These are phyloP conservation scores for Lepidothrix coronata DNA, from an alignment of 2,113 vertebrate genomes.

Conservation along the genomic window DNA sequence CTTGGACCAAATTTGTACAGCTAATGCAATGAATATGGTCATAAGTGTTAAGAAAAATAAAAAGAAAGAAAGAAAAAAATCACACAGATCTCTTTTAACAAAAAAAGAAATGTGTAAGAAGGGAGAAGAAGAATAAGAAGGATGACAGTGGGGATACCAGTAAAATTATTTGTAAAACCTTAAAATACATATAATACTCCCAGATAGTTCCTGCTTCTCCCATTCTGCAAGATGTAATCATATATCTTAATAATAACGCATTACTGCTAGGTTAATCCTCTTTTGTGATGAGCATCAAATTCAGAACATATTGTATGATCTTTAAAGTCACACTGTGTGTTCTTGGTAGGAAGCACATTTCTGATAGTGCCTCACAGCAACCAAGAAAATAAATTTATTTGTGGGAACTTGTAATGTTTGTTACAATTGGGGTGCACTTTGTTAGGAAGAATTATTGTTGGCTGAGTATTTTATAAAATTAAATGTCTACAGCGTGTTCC, in stretches of 20 bases:
- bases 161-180: background rate
- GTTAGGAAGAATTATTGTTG: background rate
- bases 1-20: background rate
- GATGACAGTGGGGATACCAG: background rate
- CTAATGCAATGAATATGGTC: rapidly evolving
- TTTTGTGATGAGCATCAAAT: background rate
- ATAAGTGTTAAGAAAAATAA: background rate
- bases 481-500: background rate
- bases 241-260: background rate
- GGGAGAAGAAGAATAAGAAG: background rate
- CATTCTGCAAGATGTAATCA: background rate
- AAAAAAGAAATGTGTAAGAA: rapidly evolving
- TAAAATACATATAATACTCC: background rate
- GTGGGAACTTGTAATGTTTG: background rate
- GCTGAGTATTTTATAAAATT: background rate
- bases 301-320: background rate
- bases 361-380: background rate
- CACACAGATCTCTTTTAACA: background rate
- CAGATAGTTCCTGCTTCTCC: background rate
- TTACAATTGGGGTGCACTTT: background rate
- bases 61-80: background rate
- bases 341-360: background rate
- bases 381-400: background rate
- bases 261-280: background rate
- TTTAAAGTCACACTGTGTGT: background rate